Evolutionary conservation across 2,888 invertebrate species (phyloP), one percentile per base, ranked within the genome.

Genomic region (Salticus scenicus): DNA sequence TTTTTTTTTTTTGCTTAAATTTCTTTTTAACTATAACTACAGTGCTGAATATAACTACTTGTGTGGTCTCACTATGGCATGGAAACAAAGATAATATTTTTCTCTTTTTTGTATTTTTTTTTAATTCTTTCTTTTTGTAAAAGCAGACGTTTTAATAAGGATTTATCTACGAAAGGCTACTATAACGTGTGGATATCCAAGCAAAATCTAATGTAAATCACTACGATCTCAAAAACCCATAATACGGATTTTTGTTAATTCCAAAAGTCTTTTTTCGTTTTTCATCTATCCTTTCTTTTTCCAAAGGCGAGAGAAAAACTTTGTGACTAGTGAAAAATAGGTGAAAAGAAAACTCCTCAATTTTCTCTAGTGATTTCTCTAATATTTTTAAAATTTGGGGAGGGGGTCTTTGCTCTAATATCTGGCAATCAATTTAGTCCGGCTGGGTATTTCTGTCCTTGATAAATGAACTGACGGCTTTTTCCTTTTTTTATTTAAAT

Each of bases 31-130:
- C 85, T 85, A 84, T 73, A 37, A 67, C 86, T 86, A 86, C 75
- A 72, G 86, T 86, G 86, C 86, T 76, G 76, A 64, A 42, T 80
- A 71, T 57, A 71, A 24, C 80, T 79, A 78, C 79, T 73, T 28
- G 80, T 86, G 86, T 86, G 80, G 86, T 86, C 86, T 80, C 86
- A 86, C 86, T 86, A 86, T 78, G 86, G 80, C 80, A 66, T 86
- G 76, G 80, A 86, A 85, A 85, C 64, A 74, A 85, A 85, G 79
- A 67, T 85, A 74, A 78, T 84, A 51, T 73, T 84, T 73, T 66
- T 27, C 30, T 30, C 14, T n/a, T n/a, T n/a, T 81, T 72, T 73
- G 33, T 67, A 17, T 81, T 74, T 77, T 84, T 76, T 42, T 69
- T 70, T 74, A 73, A 69, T 74, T 64, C 51, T 73, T 73, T 71